phyloP scores from a whole-genome alignment of 2,888 invertebrate species.

The Andrena marginata region DNA sequence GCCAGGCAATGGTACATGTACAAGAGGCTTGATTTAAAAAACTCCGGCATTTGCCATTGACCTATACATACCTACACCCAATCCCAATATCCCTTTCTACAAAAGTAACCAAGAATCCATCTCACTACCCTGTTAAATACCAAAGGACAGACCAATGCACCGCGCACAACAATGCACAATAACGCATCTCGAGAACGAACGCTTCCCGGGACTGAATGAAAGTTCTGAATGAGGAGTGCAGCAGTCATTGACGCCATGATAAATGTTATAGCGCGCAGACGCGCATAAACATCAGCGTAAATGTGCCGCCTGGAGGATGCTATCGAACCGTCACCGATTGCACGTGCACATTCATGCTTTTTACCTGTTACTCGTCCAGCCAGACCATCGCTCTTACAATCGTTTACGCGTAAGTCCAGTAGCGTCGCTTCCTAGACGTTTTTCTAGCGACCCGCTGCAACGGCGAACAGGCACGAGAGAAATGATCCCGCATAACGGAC shows the following conservation, averaged over 20 bases:
- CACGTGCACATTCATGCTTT: conserved; percentile 30
- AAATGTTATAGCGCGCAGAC: conserved; percentile 42
- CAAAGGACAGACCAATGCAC: background rate
- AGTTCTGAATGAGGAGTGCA: conserved; percentile 60
- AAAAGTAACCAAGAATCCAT: background rate
- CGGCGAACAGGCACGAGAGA: background rate
- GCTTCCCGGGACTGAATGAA: conserved; percentile 56
- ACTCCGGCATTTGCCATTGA: background rate
- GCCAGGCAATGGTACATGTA: too few species aligned
- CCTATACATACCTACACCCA: too few species aligned
- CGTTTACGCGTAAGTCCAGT: conserved; percentile 1
- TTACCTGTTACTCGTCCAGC: conserved; percentile 10
- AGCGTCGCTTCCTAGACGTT: background rate
- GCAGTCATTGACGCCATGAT: conserved; percentile 52
- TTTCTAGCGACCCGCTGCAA: conserved; percentile 9
- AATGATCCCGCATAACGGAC: conserved; percentile 30
- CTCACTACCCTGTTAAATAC: background rate
- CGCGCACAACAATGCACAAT: conserved; percentile 34
- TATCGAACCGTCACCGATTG: conserved; percentile 47
- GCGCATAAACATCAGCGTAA: conserved; percentile 57
- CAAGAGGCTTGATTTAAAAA: background rate
- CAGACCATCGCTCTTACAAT: conserved; percentile 20
- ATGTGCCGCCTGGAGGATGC: conserved; percentile 35
- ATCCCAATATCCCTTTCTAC: background rate
- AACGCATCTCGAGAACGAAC: conserved; percentile 47